Evolutionary conservation across 2,888 invertebrate genomes (phyloP).

Genomic region (Cepaea hortensis): DNA sequence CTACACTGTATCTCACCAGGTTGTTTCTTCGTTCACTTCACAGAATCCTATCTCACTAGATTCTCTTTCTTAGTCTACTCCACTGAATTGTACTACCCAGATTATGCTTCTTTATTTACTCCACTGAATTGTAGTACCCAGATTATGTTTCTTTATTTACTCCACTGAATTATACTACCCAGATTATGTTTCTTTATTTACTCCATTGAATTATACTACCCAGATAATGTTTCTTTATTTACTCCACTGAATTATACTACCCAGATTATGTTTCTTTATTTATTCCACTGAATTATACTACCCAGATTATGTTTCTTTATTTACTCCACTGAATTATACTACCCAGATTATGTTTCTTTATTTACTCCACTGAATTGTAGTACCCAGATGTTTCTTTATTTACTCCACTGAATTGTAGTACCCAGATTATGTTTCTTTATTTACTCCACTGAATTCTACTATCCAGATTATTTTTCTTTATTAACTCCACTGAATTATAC

Average conservation of each 20-base stretch:
- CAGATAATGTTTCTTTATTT: not conserved
- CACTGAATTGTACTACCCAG: not conserved
- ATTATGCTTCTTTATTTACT: not conserved
- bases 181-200: not conserved
- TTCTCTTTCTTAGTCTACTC: not conserved
- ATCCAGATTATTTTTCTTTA: not conserved
- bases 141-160: not conserved
- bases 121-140: not conserved
- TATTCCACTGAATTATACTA: not conserved
- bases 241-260: not conserved
- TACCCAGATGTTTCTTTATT: not conserved
- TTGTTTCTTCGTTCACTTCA: not conserved
- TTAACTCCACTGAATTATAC: not conserved
- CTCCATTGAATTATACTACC: not conserved
- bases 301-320: not conserved
- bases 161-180: not conserved
- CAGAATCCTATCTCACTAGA: not conserved
- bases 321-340: not conserved
- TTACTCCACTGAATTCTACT: not conserved
- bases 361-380: not conserved
- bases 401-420: too few species aligned
- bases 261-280: not conserved
- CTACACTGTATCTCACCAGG: not conserved
- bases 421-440: not conserved
- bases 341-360: not conserved